Evolutionary conservation across 2,113 vertebrate species (phyloP).

Genomic region (Butastur rufipennis): DNA sequence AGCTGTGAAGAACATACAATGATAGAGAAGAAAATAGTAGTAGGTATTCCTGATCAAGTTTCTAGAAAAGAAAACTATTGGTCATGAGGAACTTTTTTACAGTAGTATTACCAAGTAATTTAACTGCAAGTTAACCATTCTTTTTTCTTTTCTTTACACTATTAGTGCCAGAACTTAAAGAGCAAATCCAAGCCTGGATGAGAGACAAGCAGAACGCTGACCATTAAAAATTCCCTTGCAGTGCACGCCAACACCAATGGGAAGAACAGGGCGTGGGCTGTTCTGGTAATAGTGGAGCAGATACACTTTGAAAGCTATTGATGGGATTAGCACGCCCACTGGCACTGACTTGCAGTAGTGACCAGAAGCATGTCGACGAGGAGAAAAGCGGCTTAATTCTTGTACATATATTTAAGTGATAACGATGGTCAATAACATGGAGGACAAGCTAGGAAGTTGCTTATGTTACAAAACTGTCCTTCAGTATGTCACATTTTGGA

Average conservation of each 20-base stretch:
- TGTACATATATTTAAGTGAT: conserved; percentile 85
- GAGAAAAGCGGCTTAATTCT: conserved; percentile 63
- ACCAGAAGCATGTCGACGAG: neutral
- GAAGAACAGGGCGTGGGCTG: neutral
- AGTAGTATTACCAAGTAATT: neutral
- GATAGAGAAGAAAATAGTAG: neutral
- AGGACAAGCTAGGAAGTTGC: conserved; percentile 63
- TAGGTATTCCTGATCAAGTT: neutral
- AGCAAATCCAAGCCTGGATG: conserved; percentile 97
- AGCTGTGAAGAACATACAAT: neutral
- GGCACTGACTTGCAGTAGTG: neutral
- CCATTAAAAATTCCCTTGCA: conserved; percentile 61
- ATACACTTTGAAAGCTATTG: neutral
- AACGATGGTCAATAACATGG: conserved; percentile 61
- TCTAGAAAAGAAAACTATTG: neutral
- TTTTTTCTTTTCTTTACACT: neutral
- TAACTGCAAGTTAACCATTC: neutral
- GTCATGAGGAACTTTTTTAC: rapidly evolving
- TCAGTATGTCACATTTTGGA: conserved; percentile 47
- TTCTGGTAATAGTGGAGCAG: neutral
- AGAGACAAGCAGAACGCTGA: conserved; percentile 90
- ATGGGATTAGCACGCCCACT: neutral
- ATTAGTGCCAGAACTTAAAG: conserved; percentile 94
- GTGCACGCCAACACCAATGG: neutral
- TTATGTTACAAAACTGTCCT: conserved; percentile 63